A percentile compares a stretch with the other conserved stretches of the same genome.
These are phyloP conservation scores for Noctua comes DNA, from an alignment of 2,888 invertebrate genomes.

Conservation along the genomic window DNA sequence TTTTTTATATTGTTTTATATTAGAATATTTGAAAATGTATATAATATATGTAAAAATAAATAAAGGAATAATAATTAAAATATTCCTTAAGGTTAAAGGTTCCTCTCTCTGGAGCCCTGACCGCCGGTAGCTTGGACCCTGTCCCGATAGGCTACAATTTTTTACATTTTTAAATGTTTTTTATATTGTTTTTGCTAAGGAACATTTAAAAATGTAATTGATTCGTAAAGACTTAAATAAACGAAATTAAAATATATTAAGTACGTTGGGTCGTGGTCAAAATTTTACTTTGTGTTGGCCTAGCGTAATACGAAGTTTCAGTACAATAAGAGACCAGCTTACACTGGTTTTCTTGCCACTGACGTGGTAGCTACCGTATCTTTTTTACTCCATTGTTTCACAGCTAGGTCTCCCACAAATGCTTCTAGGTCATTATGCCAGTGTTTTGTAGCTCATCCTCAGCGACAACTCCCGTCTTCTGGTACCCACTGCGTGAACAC, in stretches of 20 bases:
- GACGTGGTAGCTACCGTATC: not conserved
- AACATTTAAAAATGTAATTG: no score
- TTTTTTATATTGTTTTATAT: no score
- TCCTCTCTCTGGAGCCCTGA: no score
- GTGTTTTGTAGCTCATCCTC: not conserved
- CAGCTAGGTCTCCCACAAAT: not conserved
- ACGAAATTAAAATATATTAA: slow-evolving; percentile 7
- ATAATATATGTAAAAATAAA: no score
- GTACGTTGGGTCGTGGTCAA: not conserved
- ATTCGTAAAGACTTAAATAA: no score
- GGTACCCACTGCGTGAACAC: not conserved
- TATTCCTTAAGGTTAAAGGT: no score
- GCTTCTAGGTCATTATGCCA: not conserved
- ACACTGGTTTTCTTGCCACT: not conserved
- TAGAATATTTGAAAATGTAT: no score
- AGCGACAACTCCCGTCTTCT: not conserved
- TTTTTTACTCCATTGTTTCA: not conserved
- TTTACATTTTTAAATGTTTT: no score
- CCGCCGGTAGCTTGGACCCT: no score
- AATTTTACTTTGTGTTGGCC: not conserved
- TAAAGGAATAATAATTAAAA: no score
- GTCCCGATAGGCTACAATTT: no score
- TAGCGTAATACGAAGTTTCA: not conserved
- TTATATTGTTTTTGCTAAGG: no score
- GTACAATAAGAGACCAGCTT: not conserved